Evolutionary conservation across 2,888 invertebrate genomes (phyloP), one percentile per base, ranked within the genome.

Genomic region (Synergus umbraculus): DNA sequence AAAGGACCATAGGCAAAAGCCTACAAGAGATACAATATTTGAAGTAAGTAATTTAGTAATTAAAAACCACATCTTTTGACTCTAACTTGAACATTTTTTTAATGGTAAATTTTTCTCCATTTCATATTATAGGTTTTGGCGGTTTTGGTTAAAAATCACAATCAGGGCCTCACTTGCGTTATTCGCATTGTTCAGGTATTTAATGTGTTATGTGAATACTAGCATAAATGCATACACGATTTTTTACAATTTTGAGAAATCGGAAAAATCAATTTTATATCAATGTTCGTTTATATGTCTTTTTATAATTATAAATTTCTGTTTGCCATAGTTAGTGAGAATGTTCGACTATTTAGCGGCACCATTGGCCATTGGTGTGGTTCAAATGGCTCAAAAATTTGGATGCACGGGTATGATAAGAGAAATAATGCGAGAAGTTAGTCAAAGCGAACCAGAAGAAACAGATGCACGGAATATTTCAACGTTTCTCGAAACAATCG

Each of bases 91-190:
- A 37, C 5, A 37, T 37, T 67, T 76, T 66, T 60, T 37, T 22
- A 54, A 78, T 18, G 64, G 18, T n/a, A 7, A 63, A 22, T 76
- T 22, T 64, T 37, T 66, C 46, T 54, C 13, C 46, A 58, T 77
- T 49, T 13, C 3, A 13, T 67, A 78, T 83, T 7, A 95, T 96
- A 97, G 93, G 94, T 98, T 60, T 93, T 98, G 80, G 97, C 97
- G 15, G 94, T 95, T 3, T 94, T 97, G 66, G 95, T 98, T 29
- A 97, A 96, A 90, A 95, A 94, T 76, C 97, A 97, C 90, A 97
- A 96, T 89, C 97, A 98, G 92, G 96, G 96, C 0, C 94, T 96
- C 65, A 94, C 95, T 46, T 97, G 96, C 90, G 94, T 96, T 1
- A 94, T 96, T 8, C 95, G 96, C 88, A 93, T 96, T 79, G 95